phyloP scores from a whole-genome alignment of 1,140 invertebrate genomes.

The Cyrtorhinus lividipennis region DNA sequence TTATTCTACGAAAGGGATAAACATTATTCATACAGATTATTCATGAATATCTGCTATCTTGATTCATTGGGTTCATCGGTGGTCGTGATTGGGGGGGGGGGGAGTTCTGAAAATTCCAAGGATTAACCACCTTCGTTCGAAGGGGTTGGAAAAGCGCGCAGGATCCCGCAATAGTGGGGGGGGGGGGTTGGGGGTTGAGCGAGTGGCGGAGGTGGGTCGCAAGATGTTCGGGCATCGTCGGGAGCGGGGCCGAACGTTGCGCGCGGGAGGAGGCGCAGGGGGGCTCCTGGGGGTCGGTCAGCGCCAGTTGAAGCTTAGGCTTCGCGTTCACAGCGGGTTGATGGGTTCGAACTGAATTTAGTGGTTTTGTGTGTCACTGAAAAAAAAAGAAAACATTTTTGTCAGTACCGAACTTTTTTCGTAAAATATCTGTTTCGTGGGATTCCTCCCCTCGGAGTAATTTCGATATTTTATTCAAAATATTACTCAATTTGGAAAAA shows the following conservation, averaged over 20 bases:
- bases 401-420: too few relatives aligned
- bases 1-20: too few relatives aligned
- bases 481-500: neutral
- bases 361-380: neutral
- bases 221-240: neutral
- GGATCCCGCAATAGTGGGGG: neutral
- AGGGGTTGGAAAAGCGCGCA: neutral
- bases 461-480: neutral
- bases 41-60: neutral
- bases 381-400: neutral
- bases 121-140: neutral
- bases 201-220: neutral
- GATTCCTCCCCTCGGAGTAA: neutral
- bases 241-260: neutral
- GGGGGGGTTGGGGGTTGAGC: neutral
- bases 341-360: neutral
- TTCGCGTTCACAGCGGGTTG: neutral
- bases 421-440: neutral
- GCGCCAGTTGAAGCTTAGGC: conserved; percentile 5
- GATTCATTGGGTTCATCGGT: neutral
- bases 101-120: neutral
- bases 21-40: too few relatives aligned
- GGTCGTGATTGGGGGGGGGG: neutral
- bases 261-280: neutral
- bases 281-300: conserved; percentile 1